Percentiles rank a stretch among this genome's conserved stretches.
Evolutionary conservation across 2,797 vertebrate genomes (phyloP).

Genomic region (Urosaurus nigricauda): DNA sequence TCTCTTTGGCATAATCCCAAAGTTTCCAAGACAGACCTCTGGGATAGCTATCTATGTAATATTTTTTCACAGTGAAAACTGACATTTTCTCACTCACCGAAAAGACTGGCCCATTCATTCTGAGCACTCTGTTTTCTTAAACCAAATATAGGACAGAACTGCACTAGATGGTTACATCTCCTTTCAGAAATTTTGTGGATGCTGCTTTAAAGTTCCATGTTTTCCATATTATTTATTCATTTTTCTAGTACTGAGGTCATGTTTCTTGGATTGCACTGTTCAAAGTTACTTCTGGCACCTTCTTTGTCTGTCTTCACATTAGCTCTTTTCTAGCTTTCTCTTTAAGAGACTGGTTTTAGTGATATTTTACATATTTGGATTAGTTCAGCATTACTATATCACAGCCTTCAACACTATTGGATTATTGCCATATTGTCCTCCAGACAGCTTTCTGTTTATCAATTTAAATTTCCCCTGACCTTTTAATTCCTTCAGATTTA

Average conservation of each 20-base stretch:
- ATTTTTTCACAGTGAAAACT: neutral
- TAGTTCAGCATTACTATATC: constrained; percentile 14
- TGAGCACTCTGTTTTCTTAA: neutral
- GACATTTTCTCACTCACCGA: neutral
- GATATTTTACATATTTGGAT: constrained; percentile 4
- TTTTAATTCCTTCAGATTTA: constrained; percentile 6
- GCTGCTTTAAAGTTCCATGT: neutral
- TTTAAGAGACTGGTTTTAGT: neutral
- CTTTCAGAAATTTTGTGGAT: neutral
- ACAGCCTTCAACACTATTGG: constrained; percentile 11
- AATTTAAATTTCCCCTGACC: constrained; percentile 19
- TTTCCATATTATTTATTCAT: neutral
- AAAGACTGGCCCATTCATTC: neutral
- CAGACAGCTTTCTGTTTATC: constrained; percentile 15
- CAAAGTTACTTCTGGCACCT: neutral
- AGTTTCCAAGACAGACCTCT: neutral
- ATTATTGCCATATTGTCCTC: neutral
- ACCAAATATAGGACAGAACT: neutral
- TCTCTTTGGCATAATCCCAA: neutral
- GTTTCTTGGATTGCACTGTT: neutral
- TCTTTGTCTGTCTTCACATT: neutral
- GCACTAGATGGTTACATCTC: neutral
- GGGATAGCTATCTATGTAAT: neutral
- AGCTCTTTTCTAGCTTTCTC: neutral
- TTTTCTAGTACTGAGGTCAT: neutral